Percentiles rank a stretch among this genome's conserved stretches.
phyloP scores from a whole-genome alignment of 2,888 invertebrate species.

The Andrena haemorrhoa region DNA sequence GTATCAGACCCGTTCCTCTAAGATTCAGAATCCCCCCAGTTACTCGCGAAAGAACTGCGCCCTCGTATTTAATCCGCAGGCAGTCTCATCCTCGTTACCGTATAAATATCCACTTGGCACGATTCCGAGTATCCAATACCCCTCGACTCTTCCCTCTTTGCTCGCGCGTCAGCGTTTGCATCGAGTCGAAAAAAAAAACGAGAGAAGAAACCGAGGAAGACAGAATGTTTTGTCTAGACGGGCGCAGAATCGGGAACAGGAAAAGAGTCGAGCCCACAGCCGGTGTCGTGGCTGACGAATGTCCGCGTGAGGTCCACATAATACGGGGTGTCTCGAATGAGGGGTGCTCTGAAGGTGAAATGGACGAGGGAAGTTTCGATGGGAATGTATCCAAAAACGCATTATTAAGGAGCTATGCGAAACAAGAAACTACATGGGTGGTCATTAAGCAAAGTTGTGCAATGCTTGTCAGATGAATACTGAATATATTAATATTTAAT shows the following conservation, averaged over 20 bases:
- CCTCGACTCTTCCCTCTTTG: slow-evolving; percentile 38
- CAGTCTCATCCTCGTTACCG: slow-evolving; percentile 48
- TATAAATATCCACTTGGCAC: slow-evolving; percentile 71
- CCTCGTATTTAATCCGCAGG: slow-evolving; percentile 21
- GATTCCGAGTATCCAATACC: slow-evolving; percentile 55
- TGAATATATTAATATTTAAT: too few species aligned
- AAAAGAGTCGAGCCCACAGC: slow-evolving; percentile 31
- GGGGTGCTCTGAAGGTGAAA: too few species aligned
- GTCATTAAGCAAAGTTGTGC: too few species aligned
- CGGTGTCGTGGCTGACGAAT: slow-evolving; percentile 36
- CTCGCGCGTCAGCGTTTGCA: slow-evolving; percentile 36
- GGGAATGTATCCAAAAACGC: too few species aligned
- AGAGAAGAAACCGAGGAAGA: slow-evolving; percentile 7
- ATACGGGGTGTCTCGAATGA: not conserved
- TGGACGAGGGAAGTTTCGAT: too few species aligned
- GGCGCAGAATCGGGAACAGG: slow-evolving; percentile 51
- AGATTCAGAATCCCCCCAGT: slow-evolving; percentile 32
- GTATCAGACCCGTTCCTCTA: slow-evolving; percentile 34
- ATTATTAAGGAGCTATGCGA: too few species aligned
- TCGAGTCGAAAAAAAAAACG: slow-evolving; percentile 27
- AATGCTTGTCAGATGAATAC: too few species aligned
- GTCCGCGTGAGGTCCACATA: slow-evolving; percentile 32
- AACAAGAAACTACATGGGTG: too few species aligned
- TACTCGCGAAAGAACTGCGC: slow-evolving; percentile 33
- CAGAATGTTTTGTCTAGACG: slow-evolving; percentile 68